Conservation (phyloP, 92 coral and sea anemone genomes). For the Desmophyllum pertusum region DNA sequence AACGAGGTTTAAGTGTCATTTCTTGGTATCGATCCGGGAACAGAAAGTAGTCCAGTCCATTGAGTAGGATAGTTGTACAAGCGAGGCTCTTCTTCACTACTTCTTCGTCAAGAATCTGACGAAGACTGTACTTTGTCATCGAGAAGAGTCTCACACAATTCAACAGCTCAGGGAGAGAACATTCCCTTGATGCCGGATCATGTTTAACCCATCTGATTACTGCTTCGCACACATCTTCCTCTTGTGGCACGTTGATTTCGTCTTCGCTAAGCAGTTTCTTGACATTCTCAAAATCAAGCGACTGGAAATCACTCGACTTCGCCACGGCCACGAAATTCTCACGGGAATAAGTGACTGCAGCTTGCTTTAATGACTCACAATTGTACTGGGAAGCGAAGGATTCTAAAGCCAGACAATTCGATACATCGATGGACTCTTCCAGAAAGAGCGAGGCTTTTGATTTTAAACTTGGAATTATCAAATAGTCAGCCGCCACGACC, state of each 20-base stretch:
- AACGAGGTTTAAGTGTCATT: not conserved
- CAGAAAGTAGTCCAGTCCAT: slow-evolving; percentile 14
- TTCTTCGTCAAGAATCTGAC: slow-evolving; percentile 2
- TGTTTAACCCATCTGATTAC: slow-evolving; percentile 37
- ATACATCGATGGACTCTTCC: slow-evolving; percentile 13
- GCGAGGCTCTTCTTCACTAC: not conserved
- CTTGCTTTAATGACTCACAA: slow-evolving; percentile 28
- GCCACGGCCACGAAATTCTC: slow-evolving; percentile 33
- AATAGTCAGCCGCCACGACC: slow-evolving; percentile 22
- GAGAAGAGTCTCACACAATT: slow-evolving; percentile 8
- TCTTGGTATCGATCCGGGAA: slow-evolving; percentile 2
- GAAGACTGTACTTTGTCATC: slow-evolving; percentile 1
- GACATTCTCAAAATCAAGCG: slow-evolving; percentile 27
- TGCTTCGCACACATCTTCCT: slow-evolving; percentile 40
- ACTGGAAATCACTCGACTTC: slow-evolving; percentile 22
- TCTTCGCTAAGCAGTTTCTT: slow-evolving; percentile 36
- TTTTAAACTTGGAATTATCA: slow-evolving; percentile 17
- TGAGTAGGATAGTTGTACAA: not conserved
- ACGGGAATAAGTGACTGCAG: slow-evolving; percentile 5
- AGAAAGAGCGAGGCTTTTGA: slow-evolving; percentile 32
- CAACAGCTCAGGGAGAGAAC: not conserved
- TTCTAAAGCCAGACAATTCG: slow-evolving; percentile 29
- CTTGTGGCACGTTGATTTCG: slow-evolving; percentile 14
- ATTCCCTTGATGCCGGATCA: not conserved
- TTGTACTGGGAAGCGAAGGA: slow-evolving; percentile 44